Percentiles rank a stretch among this genome's conserved stretches.
Evolutionary conservation across 2,797 vertebrate species (phyloP).

Genomic region (Alectoris magna): DNA sequence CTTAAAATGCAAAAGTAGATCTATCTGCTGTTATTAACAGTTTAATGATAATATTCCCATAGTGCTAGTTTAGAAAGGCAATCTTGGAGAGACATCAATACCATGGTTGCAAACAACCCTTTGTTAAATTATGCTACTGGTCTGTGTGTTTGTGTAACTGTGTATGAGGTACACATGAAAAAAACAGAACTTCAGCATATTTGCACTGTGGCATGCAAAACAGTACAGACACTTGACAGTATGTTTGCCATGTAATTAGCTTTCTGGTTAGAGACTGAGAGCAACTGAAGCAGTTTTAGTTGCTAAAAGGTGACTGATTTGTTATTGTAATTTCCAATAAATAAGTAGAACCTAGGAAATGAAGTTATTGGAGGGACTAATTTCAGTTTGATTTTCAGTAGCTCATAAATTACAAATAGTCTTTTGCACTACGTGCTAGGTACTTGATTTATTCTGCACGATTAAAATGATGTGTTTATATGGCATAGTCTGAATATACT

Average conservation of each 20-base stretch:
- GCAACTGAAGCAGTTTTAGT: neutral
- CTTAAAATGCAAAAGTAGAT: neutral
- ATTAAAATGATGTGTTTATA: neutral
- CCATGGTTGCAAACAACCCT: neutral
- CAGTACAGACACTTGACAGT: neutral
- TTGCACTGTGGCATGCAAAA: neutral
- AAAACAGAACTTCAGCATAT: neutral
- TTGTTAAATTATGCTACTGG: neutral
- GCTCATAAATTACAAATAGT: neutral
- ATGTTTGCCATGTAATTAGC: neutral
- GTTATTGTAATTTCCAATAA: neutral
- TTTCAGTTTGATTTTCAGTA: neutral
- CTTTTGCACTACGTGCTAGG: neutral
- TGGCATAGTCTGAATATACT: neutral
- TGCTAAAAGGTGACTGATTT: neutral
- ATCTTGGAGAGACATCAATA: neutral
- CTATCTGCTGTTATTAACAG: neutral
- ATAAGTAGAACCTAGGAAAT: neutral
- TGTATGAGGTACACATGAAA: neutral
- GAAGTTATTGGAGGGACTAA: neutral
- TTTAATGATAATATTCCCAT: neutral
- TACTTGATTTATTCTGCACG: neutral
- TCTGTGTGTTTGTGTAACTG: neutral
- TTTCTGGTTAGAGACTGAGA: neutral
- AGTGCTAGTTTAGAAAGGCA: slow-evolving; percentile 11